Conservation (phyloP, 2,888 invertebrate genomes). For the Encarsia formosa region DNA sequence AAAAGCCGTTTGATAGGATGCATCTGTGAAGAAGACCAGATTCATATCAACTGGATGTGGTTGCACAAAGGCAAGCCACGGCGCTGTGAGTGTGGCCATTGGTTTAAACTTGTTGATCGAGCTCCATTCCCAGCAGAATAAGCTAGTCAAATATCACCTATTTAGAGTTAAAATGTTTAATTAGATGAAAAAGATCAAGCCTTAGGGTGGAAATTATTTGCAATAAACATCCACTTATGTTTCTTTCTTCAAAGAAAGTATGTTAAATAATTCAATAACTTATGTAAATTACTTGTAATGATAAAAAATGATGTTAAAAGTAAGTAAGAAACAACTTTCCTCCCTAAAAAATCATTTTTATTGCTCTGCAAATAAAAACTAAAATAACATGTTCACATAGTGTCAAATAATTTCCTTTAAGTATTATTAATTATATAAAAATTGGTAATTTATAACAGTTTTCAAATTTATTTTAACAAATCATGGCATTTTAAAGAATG, state of each 20-base stretch:
- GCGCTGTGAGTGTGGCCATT: conserved; percentile 94
- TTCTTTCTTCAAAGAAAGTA: conserved; percentile 4
- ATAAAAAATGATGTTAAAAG: conserved; percentile 11
- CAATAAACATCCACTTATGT: conserved; percentile 12
- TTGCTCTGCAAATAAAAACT: conserved; percentile 24
- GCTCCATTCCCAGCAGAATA: conserved; percentile 60
- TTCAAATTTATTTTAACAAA: too few species aligned
- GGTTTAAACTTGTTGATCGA: conserved; percentile 88
- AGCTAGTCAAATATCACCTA: conserved; percentile 37
- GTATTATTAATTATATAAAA: too few species aligned
- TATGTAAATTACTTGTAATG: conserved; percentile 17
- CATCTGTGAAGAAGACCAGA: conserved; percentile 92
- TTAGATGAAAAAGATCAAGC: conserved; percentile 31
- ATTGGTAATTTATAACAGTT: too few species aligned
- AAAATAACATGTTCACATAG: conserved; percentile 14
- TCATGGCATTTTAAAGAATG: too few species aligned
- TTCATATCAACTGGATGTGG: conserved; percentile 92
- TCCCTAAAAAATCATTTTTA: conserved; percentile 21
- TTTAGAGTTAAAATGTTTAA: conserved; percentile 40
- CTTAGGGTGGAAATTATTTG: conserved; percentile 27
- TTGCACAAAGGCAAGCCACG: conserved; percentile 83
- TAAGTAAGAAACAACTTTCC: conserved; percentile 12
- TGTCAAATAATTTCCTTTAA: too few species aligned
- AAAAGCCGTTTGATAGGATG: conserved; percentile 91
- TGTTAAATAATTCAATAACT: conserved; percentile 10